phyloP scores from a whole-genome alignment of 2,113 vertebrate genomes.

The Accipiter cooperii region DNA sequence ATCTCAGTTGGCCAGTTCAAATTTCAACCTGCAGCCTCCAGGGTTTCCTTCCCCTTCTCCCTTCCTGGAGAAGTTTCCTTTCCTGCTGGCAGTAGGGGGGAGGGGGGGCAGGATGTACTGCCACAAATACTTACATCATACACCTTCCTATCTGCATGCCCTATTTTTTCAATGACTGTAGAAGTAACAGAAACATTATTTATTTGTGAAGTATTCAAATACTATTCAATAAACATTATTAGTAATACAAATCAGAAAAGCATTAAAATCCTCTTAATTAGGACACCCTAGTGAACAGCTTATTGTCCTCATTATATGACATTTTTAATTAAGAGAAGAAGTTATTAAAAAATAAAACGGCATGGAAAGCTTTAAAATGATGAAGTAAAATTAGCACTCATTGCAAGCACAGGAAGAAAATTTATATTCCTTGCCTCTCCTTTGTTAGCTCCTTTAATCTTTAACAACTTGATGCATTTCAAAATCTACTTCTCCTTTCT shows the following conservation, averaged over 20 bases:
- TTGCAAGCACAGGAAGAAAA: not conserved
- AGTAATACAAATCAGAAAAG: not conserved
- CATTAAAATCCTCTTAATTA: slow-evolving; percentile 15
- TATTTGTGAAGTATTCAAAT: not conserved
- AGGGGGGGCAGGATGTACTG: too few relatives aligned
- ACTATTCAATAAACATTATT: not conserved
- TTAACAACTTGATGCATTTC: not conserved
- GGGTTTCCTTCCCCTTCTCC: too few relatives aligned
- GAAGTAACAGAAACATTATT: not conserved
- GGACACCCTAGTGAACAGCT: not conserved
- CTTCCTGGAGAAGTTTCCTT: too few relatives aligned
- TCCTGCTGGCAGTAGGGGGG: too few relatives aligned
- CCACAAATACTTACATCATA: not conserved
- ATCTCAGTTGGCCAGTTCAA: too few relatives aligned
- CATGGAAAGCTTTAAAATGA: not conserved
- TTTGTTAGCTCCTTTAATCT: not conserved
- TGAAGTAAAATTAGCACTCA: not conserved
- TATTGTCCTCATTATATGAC: not conserved
- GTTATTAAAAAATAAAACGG: not conserved
- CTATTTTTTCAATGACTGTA: not conserved
- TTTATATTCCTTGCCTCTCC: not conserved
- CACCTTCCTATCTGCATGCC: not conserved
- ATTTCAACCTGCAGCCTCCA: too few relatives aligned
- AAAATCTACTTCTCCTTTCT: not conserved
- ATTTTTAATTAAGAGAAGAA: not conserved